Evolutionary conservation across 2,113 vertebrate species (phyloP).

Genomic region (Casuarius casuarius): DNA sequence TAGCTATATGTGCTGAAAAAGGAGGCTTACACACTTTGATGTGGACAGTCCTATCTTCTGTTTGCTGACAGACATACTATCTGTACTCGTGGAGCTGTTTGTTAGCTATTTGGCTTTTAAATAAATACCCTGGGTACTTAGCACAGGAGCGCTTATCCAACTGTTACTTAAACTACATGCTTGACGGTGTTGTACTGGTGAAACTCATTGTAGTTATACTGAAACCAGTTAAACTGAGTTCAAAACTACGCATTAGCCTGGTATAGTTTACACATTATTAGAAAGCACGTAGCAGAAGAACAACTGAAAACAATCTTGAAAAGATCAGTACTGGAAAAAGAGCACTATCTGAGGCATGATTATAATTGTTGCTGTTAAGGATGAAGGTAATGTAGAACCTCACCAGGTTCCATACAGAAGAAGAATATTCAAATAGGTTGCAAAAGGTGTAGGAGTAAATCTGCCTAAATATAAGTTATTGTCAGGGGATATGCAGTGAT

Average conservation of each 20-base stretch:
- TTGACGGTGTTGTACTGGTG: background rate
- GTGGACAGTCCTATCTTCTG: background rate
- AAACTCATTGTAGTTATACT: background rate
- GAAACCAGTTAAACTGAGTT: background rate
- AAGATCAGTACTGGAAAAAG: background rate
- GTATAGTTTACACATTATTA: background rate
- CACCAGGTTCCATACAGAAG: background rate
- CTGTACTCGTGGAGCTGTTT: background rate
- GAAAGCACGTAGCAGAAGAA: background rate
- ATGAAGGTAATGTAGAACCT: background rate
- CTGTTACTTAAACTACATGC: background rate
- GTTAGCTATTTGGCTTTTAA: background rate
- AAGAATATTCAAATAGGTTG: background rate
- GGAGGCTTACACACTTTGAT: background rate
- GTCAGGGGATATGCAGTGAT: background rate
- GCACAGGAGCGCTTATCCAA: background rate
- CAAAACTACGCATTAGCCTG: background rate
- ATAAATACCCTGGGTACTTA: background rate
- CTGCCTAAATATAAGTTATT: background rate
- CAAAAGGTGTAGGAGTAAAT: background rate
- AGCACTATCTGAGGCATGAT: background rate
- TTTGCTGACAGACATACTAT: background rate
- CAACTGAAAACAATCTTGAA: background rate
- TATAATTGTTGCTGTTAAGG: background rate
- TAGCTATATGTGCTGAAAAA: background rate